phyloP scores from a whole-genome alignment of 2,797 vertebrate species.

The Erethizon dorsatum region DNA sequence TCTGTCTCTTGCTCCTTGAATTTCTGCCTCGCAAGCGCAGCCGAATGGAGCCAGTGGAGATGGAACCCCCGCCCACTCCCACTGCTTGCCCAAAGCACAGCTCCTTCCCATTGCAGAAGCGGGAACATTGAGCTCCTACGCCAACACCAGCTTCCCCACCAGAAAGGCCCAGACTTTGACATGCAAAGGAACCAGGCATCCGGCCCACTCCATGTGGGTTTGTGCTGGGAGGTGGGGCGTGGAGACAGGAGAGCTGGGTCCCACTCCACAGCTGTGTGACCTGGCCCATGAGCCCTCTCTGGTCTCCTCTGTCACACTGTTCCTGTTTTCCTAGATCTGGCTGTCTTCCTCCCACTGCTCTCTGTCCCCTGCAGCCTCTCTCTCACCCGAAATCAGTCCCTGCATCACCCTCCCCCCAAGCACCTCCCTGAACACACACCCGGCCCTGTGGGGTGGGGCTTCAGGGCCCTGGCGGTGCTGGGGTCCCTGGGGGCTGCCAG shows the following conservation, averaged over 20 bases:
- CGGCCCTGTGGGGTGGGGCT: too few species aligned
- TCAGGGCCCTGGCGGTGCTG: too few species aligned
- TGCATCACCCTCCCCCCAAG: too few species aligned
- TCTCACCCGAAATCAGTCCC: too few species aligned
- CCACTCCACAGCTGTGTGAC: background rate
- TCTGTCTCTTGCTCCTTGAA: background rate
- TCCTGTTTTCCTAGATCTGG: background rate
- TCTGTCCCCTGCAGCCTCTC: background rate
- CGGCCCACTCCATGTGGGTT: too few species aligned
- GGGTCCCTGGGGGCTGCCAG: background rate
- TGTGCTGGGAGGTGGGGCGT: background rate
- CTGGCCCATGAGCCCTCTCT: too few species aligned
- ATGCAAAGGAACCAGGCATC: background rate
- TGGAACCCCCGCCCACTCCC: background rate
- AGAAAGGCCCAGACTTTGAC: background rate
- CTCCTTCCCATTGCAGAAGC: background rate
- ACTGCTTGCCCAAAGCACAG: background rate
- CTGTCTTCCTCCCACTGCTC: background rate
- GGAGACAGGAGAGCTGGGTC: background rate
- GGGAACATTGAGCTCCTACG: background rate
- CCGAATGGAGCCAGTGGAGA: background rate
- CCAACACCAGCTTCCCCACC: background rate
- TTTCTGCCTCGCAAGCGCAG: background rate
- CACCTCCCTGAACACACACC: background rate
- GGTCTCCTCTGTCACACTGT: too few species aligned